A percentile compares a stretch with the other conserved stretches of the same genome.
Evolutionary conservation across 2,113 vertebrate genomes (phyloP).

Genomic region (Cettia cetti): DNA sequence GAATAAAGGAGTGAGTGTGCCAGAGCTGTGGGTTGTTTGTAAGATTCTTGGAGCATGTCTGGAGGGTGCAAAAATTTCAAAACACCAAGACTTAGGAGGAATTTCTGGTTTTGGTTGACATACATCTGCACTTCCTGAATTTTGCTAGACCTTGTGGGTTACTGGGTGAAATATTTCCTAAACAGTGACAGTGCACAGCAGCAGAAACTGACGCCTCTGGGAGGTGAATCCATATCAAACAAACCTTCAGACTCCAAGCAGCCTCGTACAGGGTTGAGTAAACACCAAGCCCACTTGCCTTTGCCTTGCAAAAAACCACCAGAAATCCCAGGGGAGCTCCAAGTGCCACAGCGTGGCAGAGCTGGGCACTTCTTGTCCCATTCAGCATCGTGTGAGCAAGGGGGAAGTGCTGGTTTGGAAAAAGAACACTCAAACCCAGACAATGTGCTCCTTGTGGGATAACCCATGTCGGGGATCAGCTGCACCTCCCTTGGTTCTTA

Average conservation of each 20-base stretch:
- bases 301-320: not conserved
- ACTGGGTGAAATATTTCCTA: conserved; percentile 1
- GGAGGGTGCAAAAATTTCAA: not conserved
- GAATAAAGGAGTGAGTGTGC: not conserved
- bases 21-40: not conserved
- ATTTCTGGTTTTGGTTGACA: not conserved
- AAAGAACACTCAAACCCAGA: not conserved
- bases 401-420: not conserved
- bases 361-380: not conserved
- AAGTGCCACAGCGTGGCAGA: not conserved
- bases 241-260: not conserved
- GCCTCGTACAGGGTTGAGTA: rapidly evolving
- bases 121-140: not conserved
- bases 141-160: not conserved
- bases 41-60: not conserved
- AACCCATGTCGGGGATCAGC: not conserved
- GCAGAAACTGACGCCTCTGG: not conserved
- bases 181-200: not conserved
- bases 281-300: not conserved
- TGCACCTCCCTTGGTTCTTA: not conserved
- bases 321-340: not conserved
- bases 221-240: not conserved
- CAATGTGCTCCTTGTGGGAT: rapidly evolving
- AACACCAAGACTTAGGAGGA: not conserved
- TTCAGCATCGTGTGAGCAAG: rapidly evolving